A percentile compares a stretch with the other conserved stretches of the same genome.
Evolutionary conservation across 1,140 invertebrate species (phyloP).

Genomic region (Aradophagus sp.): DNA sequence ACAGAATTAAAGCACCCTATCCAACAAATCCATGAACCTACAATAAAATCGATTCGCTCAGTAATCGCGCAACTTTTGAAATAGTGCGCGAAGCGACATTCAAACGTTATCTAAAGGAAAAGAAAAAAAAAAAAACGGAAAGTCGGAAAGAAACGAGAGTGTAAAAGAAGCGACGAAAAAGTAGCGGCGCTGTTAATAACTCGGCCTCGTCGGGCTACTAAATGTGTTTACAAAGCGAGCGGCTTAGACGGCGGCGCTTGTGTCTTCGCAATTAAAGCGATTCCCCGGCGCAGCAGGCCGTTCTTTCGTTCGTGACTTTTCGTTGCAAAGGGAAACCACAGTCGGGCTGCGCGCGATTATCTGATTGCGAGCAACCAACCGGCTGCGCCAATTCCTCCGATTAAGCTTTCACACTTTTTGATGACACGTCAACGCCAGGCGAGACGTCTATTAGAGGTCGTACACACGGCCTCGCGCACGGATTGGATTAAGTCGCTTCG

Average conservation of each 20-base stretch:
- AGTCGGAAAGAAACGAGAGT: conserved; percentile 10
- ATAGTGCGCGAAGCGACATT: too few relatives aligned
- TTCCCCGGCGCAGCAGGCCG: conserved; percentile 16
- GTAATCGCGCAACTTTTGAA: too few relatives aligned
- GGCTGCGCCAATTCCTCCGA: conserved; percentile 70
- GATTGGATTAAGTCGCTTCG: conserved; percentile 70
- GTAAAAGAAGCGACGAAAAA: conserved; percentile 7
- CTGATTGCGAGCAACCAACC: conserved; percentile 70
- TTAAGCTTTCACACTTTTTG: conserved; percentile 75
- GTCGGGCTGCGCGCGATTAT: conserved; percentile 62
- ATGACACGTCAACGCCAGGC: conserved; percentile 61
- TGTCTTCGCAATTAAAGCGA: conserved; percentile 54
- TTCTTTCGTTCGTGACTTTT: conserved; percentile 54
- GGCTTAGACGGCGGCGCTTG: conserved; percentile 47
- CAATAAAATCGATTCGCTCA: too few relatives aligned
- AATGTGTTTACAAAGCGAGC: conserved; percentile 54
- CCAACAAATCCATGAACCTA: too few relatives aligned
- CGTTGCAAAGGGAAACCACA: conserved; percentile 49
- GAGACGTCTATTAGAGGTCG: conserved; percentile 63
- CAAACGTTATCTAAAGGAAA: too few relatives aligned
- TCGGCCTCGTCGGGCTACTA: conserved; percentile 32
- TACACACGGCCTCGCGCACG: conserved; percentile 62
- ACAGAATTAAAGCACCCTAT: too few relatives aligned
- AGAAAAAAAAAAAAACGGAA: too few relatives aligned
- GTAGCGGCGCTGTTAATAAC: conserved; percentile 32